Conservation (phyloP, 2,888 invertebrate species). For the Cosmorhoe ocellata region DNA sequence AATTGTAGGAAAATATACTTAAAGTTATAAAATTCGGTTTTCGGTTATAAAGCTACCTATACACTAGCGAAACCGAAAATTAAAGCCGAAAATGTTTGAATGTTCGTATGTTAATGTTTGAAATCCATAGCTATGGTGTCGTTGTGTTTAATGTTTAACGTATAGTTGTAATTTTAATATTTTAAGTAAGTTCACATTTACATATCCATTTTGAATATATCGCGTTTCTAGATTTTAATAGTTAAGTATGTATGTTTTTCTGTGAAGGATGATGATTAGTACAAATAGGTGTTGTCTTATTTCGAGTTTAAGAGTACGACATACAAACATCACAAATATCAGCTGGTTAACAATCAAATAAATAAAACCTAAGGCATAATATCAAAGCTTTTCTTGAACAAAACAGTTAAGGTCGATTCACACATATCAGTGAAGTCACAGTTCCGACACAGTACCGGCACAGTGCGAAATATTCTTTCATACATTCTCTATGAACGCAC, state of each 20-base stretch:
- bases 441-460: too few relatives aligned
- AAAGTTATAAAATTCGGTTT: constrained; percentile 7
- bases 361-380: too few relatives aligned
- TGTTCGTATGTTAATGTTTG: constrained; percentile 8
- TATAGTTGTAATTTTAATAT: constrained; percentile 26
- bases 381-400: too few relatives aligned
- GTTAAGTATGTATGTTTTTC: constrained; percentile 24
- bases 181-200: constrained; percentile 35
- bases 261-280: constrained; percentile 27
- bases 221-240: constrained; percentile 27
- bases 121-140: constrained; percentile 20
- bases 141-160: constrained; percentile 22
- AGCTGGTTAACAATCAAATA: too few relatives aligned
- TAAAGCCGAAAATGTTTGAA: constrained; percentile 7
- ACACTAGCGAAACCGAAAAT: constrained; percentile 9
- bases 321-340: neutral
- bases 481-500: too few relatives aligned
- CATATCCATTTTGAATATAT: constrained; percentile 36
- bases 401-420: too few relatives aligned
- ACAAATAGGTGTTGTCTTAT: constrained; percentile 30
- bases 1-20: constrained; percentile 16
- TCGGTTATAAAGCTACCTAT: constrained; percentile 15
- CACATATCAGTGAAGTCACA: too few relatives aligned
- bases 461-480: too few relatives aligned
- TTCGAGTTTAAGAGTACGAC: constrained; percentile 6